phyloP scores from a whole-genome alignment of 2,113 vertebrate species.

The Stegastes partitus region DNA sequence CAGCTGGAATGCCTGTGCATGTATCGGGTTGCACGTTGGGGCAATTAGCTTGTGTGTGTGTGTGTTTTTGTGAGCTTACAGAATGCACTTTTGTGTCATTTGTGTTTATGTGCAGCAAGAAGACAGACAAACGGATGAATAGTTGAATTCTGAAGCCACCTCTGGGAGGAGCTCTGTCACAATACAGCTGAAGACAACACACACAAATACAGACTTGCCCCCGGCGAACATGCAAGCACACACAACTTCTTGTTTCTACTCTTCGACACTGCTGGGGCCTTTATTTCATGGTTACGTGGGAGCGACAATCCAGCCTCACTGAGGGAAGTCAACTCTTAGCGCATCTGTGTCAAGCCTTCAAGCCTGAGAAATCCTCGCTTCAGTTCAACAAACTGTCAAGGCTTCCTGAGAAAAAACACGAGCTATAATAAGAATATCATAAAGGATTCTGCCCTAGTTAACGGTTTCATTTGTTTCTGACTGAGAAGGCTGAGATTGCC shows the following conservation, averaged over 20 bases:
- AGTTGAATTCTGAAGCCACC: conserved; percentile 1
- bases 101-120: not conserved
- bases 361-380: not conserved
- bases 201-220: not conserved
- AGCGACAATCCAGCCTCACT: not conserved
- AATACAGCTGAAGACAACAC: not conserved
- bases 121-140: not conserved
- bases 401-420: not conserved
- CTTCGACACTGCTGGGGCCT: not conserved
- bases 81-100: not conserved
- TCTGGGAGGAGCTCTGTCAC: conserved; percentile 35
- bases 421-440: conserved; percentile 15
- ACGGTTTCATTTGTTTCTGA: conserved; percentile 18
- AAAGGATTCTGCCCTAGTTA: conserved; percentile 30
- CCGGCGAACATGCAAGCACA: too few species aligned
- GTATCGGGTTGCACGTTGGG: not conserved
- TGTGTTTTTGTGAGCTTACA: not conserved
- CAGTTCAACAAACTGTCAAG: not conserved
- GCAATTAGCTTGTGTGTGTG: not conserved
- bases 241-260: too few species aligned
- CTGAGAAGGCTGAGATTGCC: conserved; percentile 14
- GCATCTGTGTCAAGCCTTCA: conserved; percentile 22
- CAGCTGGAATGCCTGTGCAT: conserved; percentile 20
- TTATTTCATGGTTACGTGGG: not conserved
- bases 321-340: not conserved